Base-by-base conservation (phyloP, 2,888 invertebrate species). In the Ophraella communa region DNA sequence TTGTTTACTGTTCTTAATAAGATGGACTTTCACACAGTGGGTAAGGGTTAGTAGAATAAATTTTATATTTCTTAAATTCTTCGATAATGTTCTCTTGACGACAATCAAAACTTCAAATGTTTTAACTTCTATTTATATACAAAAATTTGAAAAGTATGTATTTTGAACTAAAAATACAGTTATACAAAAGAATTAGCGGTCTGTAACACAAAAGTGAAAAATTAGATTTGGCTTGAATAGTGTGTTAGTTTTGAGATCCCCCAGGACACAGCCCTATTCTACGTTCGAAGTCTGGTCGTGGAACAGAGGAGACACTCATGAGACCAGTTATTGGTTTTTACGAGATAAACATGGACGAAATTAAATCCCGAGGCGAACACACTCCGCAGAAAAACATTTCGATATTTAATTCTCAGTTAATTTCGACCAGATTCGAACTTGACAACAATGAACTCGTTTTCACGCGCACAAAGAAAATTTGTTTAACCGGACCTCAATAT, bases 271-370 rank as follows among this genome's bases (percentile, higher is more conserved):
- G 64, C 66, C 66, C 60, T 65, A 66, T 64, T 68, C 65, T 65
- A 67, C 65, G 61, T 45, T 61, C 24, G 35, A 45, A 64, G 69
- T 64, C 67, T 65, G 59, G 69, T 66, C 69, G 64, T 71, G 65
- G 64, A 72, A 62, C 68, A 68, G 64, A 72, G 66, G 63, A 72
- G 65, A 67, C 68, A 67, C 68, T 66, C 70, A 62, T 56, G 72
- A 70, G 70, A 69, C 76, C 74, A 77, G 81, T 81, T 82, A 81
- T 81, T 81, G 81, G 80, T 81, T 82, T 82, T 82, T 82, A 82
- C 81, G 81, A 79, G 81, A 79, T 79, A 81, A 81, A 81, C 81
- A 81, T 81, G 80, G 78, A 73, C 80, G 78, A 81, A 81, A 81
- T 81, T 81, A 80, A 81, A 80, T 81, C 81, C 81, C 76, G 74